Evolutionary conservation across 2,113 vertebrate genomes (phyloP).

Genomic region (Bucco capensis): DNA sequence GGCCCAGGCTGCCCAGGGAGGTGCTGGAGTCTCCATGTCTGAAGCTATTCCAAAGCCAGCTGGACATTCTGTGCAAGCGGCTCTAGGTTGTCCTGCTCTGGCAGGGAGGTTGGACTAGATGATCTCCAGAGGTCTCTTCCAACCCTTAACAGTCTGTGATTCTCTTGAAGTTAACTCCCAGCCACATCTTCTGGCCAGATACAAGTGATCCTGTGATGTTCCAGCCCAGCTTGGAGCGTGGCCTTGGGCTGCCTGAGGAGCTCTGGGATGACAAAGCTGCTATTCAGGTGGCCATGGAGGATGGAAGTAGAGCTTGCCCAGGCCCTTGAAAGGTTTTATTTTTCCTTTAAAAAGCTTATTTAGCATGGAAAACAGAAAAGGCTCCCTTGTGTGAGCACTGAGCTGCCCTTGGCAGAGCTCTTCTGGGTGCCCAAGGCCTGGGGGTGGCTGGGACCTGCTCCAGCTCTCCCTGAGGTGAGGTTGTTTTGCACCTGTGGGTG

Average conservation of each 20-base stretch:
- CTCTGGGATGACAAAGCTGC: constrained; percentile 12
- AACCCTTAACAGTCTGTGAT: too few relatives aligned
- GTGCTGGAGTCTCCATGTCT: too few relatives aligned
- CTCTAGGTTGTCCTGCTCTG: too few relatives aligned
- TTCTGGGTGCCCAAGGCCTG: neutral
- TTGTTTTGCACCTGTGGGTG: accelerated
- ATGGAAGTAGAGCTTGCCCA: neutral
- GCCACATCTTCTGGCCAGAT: too few relatives aligned
- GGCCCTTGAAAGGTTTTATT: neutral
- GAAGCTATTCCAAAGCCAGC: too few relatives aligned
- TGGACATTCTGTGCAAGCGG: too few relatives aligned
- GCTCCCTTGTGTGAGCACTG: neutral
- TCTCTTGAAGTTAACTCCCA: neutral
- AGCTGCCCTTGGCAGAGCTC: neutral
- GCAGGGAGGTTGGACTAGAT: too few relatives aligned
- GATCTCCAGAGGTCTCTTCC: too few relatives aligned
- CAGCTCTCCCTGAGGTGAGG: accelerated
- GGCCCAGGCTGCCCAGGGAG: too few relatives aligned
- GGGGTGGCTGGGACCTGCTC: neutral
- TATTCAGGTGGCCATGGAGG: neutral
- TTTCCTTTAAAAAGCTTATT: neutral
- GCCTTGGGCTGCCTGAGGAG: neutral
- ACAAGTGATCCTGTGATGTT: too few relatives aligned
- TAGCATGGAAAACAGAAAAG: neutral
- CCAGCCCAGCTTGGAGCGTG: neutral